A percentile compares a stretch with the other conserved stretches of the same genome.
Conservation (phyloP, 2,888 invertebrate genomes). For the Calephelis perditalis region DNA sequence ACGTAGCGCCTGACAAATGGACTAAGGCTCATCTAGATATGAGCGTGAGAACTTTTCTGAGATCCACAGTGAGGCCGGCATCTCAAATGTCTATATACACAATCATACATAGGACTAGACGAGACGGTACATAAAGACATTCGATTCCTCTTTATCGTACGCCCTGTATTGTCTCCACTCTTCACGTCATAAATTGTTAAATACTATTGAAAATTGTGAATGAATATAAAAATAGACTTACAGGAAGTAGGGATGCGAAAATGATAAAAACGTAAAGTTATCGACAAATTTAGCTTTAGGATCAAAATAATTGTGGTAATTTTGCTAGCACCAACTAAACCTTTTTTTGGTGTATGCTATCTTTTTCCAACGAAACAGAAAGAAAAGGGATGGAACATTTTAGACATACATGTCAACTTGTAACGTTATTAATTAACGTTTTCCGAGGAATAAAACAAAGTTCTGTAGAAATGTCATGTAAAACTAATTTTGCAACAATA, state of each 20-base stretch:
- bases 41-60: conserved; percentile 54
- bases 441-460: too few relatives aligned
- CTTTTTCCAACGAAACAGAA: too few relatives aligned
- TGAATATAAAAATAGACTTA: conserved; percentile 14
- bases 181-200: conserved; percentile 42
- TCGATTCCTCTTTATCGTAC: conserved; percentile 39
- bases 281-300: too few relatives aligned
- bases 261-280: not conserved
- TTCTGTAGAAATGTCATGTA: too few relatives aligned
- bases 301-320: too few relatives aligned
- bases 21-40: conserved; percentile 40
- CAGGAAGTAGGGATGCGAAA: conserved; percentile 9
- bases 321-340: too few relatives aligned
- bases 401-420: too few relatives aligned
- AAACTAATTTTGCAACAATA: too few relatives aligned
- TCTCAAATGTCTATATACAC: conserved; percentile 45
- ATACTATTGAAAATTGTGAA: conserved; percentile 25
- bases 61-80: conserved; percentile 41
- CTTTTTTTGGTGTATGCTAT: too few relatives aligned
- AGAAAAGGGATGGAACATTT: too few relatives aligned
- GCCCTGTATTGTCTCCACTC: conserved; percentile 29
- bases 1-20: conserved; percentile 19
- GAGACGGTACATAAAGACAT: conserved; percentile 37
- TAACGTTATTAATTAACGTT: too few relatives aligned
- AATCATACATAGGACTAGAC: conserved; percentile 39